Conservation (phyloP, 2,888 invertebrate species). For the Perithous albicinctus region DNA sequence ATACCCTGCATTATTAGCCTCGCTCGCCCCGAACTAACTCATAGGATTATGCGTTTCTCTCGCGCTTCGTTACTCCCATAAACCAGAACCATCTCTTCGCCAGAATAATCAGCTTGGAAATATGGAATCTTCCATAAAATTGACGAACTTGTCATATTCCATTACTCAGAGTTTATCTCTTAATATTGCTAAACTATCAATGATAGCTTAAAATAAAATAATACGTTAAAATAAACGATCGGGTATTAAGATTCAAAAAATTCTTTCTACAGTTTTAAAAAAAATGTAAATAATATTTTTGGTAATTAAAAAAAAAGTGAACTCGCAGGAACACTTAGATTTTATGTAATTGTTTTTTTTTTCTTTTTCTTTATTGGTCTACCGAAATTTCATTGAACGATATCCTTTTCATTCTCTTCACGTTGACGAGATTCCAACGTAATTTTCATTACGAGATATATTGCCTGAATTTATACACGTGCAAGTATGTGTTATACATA, state of each 20-base stretch:
- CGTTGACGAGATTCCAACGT: neutral
- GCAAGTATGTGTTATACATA: neutral
- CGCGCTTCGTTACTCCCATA: constrained; percentile 1
- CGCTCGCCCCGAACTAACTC: constrained; percentile 11
- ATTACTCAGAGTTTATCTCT: no score
- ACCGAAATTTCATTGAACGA: neutral
- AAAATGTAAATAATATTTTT: no score
- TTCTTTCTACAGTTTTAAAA: no score
- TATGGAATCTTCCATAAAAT: neutral
- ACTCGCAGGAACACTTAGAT: no score
- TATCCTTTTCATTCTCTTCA: no score
- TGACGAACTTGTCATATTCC: neutral
- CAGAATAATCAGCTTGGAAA: constrained; percentile 1
- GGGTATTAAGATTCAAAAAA: no score
- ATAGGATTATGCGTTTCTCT: constrained; percentile 9
- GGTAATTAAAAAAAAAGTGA: no score
- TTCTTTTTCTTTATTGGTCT: neutral
- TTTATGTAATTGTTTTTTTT: no score
- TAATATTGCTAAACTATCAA: no score
- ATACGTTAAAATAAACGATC: no score
- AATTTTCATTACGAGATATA: neutral
- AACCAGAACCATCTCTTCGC: neutral
- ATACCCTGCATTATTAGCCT: constrained; percentile 29
- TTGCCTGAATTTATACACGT: neutral
- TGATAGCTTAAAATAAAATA: no score